Base-by-base conservation (phyloP, 2,113 vertebrate genomes). In the Chaetodon auriga region DNA sequence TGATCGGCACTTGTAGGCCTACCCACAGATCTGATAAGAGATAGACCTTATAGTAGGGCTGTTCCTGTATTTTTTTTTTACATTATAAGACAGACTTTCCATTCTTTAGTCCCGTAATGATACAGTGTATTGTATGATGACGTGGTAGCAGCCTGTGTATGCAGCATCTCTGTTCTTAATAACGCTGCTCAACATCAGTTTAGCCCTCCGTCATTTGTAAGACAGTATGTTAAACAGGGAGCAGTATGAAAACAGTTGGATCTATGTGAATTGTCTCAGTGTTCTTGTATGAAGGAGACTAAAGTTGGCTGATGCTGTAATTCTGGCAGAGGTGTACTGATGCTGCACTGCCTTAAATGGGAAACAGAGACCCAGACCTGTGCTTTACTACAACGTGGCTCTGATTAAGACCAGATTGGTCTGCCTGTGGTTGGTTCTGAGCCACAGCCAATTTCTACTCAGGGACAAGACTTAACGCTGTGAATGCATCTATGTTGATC, bases 331-430 rank as follows among this genome's bases (percentile, higher is more conserved):
- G 11, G 76, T 91, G 82, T 82, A 75, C 80, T 75, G 86, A 88
- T 49, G 83, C 84, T 89, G 75, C 90, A 94, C 90, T 95, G 91
- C 95, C 95, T 94, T 95, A 95, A 94, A 95, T 95, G 95, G 95
- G 81, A 94, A 95, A 91, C 87, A 92, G 86, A 94, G 84, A 90
- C 80, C 83, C 86, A 92, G 86, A 89, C 82, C 81, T 91, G 87
- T 82, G 88, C 93, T 94, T 92, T 91, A 90, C 92, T 91, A 87
- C 93, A 92, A 84, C 89, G 91, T 90, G 86, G 79, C 86, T 92
- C 91, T 95, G 95, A 95, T 95, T 95, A 95, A 90, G 92, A 88
- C 90, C 94, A 95, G 93, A 94, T 91, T 91, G 78, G 85, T 82
- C 92, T 88, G 85, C 84, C 75, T 88, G 82, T 81, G 77, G 88